Base-by-base conservation (phyloP, 2,113 vertebrate species). In the Rhipidura dahli region DNA sequence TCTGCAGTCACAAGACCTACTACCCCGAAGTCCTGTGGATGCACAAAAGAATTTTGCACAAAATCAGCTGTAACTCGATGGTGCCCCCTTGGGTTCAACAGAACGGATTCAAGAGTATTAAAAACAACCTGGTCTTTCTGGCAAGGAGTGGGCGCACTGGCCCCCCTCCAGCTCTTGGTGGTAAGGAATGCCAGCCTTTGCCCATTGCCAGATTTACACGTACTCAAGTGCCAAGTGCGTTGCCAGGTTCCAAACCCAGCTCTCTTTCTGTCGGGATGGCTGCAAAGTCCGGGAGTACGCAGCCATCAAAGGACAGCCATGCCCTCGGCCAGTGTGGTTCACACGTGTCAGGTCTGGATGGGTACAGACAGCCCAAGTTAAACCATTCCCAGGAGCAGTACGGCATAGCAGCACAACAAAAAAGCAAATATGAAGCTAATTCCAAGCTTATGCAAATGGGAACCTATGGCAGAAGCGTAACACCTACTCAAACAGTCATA, bases 21-120 rank as follows among this genome's bases (percentile, higher is more conserved):
- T 99, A 99, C 95, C 99, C 99, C 0, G 99, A 99, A 97, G 99
- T 99, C 61, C 98, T 99, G 61, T 99, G 99, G 99, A 99, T 99
- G 98, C 99, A 99, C 93, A 98, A 99, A 97, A 98, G 98, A 37
- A 97, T 99, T 94, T 98, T 98, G 97, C 99, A 99, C 97, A 98
- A 98, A 91, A 98, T 99, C 96, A 99, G 98, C 95, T 98, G 98
- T 96, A 98, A 96, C 50, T 97, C 97, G 1, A 84, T 98, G 83
- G 98, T 98, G 13, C 99, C 99, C 3, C 98, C 97, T 42, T 99
- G 99, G 99, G 98, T 98, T 50, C 97, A 98, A 95, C 98, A 98
- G 94, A 98, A 97, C 0, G 98, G 97, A 84, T 95, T 97, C 78
- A 98, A 97, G 92, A 97, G 95, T 94, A 93, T 98, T 83, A 98